Conservation (phyloP, 2,797 vertebrate species). For the Enteromius argenteus region DNA sequence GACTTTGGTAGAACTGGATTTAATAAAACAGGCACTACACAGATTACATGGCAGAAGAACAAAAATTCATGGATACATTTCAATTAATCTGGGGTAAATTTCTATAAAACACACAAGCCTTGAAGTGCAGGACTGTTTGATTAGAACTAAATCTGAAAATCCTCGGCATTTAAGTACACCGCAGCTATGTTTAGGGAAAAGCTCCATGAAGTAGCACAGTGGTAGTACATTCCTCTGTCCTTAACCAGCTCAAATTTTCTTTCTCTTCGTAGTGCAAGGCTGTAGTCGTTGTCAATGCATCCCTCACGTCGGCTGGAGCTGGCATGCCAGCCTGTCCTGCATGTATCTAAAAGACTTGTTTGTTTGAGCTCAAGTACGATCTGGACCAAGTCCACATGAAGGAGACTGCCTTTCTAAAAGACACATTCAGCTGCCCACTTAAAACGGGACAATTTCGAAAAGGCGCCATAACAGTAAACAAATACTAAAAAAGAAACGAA, state of each 20-base stretch:
- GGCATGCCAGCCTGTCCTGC: slow-evolving; percentile 66
- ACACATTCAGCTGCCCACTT: slow-evolving; percentile 80
- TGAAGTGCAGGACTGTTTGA: background rate
- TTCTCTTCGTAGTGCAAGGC: slow-evolving; percentile 55
- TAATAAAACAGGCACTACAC: slow-evolving; percentile 15
- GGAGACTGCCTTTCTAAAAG: slow-evolving; percentile 81
- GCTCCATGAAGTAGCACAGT: background rate
- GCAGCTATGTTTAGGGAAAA: slow-evolving; percentile 3
- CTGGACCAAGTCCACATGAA: slow-evolving; percentile 71
- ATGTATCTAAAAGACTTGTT: slow-evolving; percentile 69
- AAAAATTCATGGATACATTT: background rate
- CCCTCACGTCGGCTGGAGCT: slow-evolving; percentile 68
- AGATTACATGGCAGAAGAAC: background rate
- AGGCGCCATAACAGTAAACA: slow-evolving; percentile 68
- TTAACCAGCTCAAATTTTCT: slow-evolving; percentile 46
- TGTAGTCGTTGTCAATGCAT: slow-evolving; percentile 65
- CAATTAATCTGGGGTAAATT: slow-evolving; percentile 1
- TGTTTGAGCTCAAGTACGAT: slow-evolving; percentile 76
- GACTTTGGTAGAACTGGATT: slow-evolving; percentile 30
- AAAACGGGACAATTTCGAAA: slow-evolving; percentile 75
- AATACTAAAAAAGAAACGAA: slow-evolving; percentile 67
- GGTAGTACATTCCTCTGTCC: background rate
- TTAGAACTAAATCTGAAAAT: background rate
- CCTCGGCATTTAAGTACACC: background rate
- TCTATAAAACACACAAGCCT: background rate